Percentiles rank a stretch among this genome's conserved stretches.
Conservation (phyloP, 1,140 invertebrate species). For the Hypothenemus hampei region DNA sequence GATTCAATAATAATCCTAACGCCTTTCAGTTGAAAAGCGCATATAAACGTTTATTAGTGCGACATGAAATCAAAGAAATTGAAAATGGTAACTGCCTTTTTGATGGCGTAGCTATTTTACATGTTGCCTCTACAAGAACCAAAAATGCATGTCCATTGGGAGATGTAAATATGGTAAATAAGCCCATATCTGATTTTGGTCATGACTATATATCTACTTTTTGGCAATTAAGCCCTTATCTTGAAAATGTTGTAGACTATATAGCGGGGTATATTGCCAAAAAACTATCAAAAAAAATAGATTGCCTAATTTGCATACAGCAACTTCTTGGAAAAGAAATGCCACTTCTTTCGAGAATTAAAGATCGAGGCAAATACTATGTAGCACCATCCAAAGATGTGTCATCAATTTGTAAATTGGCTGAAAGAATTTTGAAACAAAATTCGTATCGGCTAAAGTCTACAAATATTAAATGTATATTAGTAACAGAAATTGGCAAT, state of each 20-base stretch:
- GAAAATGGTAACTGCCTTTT: constrained; percentile 14
- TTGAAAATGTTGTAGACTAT: constrained; percentile 20
- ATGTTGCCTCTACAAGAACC: not conserved
- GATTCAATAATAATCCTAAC: constrained; percentile 44
- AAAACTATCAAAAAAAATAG: constrained; percentile 20
- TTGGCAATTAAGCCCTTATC: constrained; percentile 18
- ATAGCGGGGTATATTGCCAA: constrained; percentile 23
- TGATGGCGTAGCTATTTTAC: constrained; percentile 10
- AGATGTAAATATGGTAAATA: not conserved
- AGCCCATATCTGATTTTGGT: too few species aligned
- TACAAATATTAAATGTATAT: too few species aligned
- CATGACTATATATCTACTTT: constrained; percentile 7
- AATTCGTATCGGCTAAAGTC: too few species aligned
- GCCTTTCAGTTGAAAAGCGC: constrained; percentile 36
- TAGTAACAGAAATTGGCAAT: too few species aligned
- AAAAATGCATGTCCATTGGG: not conserved
- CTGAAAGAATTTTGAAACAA: too few species aligned
- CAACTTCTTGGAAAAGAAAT: too few species aligned
- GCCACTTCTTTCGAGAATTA: too few species aligned
- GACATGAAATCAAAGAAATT: constrained; percentile 8
- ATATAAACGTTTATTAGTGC: constrained; percentile 27
- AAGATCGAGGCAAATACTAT: too few species aligned
- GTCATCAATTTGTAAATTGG: too few species aligned
- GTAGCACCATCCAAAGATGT: too few species aligned
- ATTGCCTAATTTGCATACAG: too few species aligned